phyloP scores from a whole-genome alignment of 2,113 vertebrate species.

The Cheilinus undulatus region DNA sequence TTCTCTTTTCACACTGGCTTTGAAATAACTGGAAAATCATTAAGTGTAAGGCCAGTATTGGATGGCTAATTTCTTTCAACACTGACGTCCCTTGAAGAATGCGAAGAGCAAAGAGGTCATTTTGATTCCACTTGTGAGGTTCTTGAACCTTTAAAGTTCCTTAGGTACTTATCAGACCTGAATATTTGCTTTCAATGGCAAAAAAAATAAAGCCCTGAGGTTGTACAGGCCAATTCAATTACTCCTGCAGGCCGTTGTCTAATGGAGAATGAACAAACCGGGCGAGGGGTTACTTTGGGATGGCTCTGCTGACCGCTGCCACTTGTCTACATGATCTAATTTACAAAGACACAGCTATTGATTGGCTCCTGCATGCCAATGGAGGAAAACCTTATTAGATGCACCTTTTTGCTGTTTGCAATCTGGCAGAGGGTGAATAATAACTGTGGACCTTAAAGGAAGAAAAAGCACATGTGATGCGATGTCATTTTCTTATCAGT shows the following conservation, averaged over 20 bases:
- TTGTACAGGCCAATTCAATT: constrained; percentile 81
- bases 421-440: constrained; percentile 49
- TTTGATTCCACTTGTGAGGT: too few species aligned
- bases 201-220: constrained; percentile 61
- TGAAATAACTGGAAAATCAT: too few species aligned
- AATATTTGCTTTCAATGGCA: constrained; percentile 71
- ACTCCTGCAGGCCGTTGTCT: constrained; percentile 67
- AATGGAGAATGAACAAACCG: constrained; percentile 77
- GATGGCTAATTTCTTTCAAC: too few species aligned
- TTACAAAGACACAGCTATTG: constrained; percentile 82
- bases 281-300: constrained; percentile 73
- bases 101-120: too few species aligned
- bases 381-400: constrained; percentile 66
- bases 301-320: constrained; percentile 75
- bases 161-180: constrained; percentile 57
- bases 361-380: constrained; percentile 75
- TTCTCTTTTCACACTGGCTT: too few species aligned
- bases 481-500: constrained; percentile 70
- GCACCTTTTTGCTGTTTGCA: constrained; percentile 65
- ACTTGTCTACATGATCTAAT: constrained; percentile 82
- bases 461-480: neutral
- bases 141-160: too few species aligned
- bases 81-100: too few species aligned
- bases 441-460: constrained; percentile 2
- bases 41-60: too few species aligned